Evolutionary conservation across 2,888 invertebrate species (phyloP).

Genomic region (Peribatodes rhomboidaria): DNA sequence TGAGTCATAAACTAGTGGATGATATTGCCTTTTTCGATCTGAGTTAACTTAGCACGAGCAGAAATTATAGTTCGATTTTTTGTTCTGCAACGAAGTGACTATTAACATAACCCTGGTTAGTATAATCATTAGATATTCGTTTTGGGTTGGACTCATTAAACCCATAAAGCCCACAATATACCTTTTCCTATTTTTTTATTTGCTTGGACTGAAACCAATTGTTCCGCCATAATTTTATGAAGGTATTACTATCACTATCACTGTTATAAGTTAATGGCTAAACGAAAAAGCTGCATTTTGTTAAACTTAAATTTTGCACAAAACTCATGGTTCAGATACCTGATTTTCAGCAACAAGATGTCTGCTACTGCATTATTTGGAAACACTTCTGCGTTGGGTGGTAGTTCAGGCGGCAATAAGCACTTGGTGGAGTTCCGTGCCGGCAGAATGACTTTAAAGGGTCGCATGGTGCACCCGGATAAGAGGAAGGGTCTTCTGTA

Average conservation of each 20-base stretch:
- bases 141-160: not conserved
- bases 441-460: constrained; percentile 98
- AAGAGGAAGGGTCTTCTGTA: constrained; percentile 98
- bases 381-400: constrained; percentile 91
- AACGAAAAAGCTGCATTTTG: not conserved
- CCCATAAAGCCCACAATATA: too few species aligned
- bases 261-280: not conserved
- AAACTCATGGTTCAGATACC: too few species aligned
- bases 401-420: constrained; percentile 93
- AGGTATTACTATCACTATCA: too few species aligned
- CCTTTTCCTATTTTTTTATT: too few species aligned
- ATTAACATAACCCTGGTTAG: not conserved
- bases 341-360: constrained; percentile 70
- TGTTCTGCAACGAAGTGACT: not conserved
- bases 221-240: too few species aligned
- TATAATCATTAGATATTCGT: not conserved
- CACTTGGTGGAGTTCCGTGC: constrained; percentile 98
- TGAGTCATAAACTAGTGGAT: too few species aligned
- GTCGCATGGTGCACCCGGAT: constrained; percentile 97
- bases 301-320: not conserved
- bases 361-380: constrained; percentile 92
- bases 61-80: not conserved
- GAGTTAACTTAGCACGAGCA: not conserved
- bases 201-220: too few species aligned
- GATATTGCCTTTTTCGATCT: too few species aligned